phyloP scores from a whole-genome alignment of 1,140 invertebrate species.

The Monochamus saltuarius region DNA sequence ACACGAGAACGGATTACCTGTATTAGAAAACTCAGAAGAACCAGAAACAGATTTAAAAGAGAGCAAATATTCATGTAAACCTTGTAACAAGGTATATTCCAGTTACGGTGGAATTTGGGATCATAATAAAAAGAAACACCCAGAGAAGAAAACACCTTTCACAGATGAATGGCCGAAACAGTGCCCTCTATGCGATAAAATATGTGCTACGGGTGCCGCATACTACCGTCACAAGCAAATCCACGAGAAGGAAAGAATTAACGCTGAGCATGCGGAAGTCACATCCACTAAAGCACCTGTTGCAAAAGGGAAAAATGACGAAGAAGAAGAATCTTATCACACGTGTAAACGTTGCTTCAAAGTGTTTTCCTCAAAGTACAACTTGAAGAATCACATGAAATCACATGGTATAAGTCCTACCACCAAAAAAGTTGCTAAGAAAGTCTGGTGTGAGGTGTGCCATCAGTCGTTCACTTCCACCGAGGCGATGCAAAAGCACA shows the following conservation, averaged over 20 bases:
- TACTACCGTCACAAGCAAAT: conserved; percentile 39
- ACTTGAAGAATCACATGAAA: conserved; percentile 45
- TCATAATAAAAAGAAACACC: conserved; percentile 38
- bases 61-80: conserved; percentile 33
- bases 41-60: background rate
- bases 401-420: conserved; percentile 33
- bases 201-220: conserved; percentile 35
- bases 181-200: conserved; percentile 41
- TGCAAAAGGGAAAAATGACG: conserved; percentile 13
- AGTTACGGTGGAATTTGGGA: conserved; percentile 38
- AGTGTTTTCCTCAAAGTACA: conserved; percentile 43
- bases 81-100: conserved; percentile 38
- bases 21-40: conserved; percentile 11
- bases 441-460: conserved; percentile 41
- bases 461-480: conserved; percentile 35
- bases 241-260: conserved; percentile 34
- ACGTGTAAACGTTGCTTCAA: conserved; percentile 49
- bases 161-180: conserved; percentile 35
- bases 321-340: conserved; percentile 42
- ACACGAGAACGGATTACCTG: conserved; percentile 13
- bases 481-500: conserved; percentile 39
- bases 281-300: conserved; percentile 7
- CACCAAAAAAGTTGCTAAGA: conserved; percentile 31
- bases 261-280: conserved; percentile 1
- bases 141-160: conserved; percentile 20